These are phyloP conservation scores for Cyrtodaria siliqua DNA, from an alignment of 2,888 invertebrate species.

Conservation along the genomic window DNA sequence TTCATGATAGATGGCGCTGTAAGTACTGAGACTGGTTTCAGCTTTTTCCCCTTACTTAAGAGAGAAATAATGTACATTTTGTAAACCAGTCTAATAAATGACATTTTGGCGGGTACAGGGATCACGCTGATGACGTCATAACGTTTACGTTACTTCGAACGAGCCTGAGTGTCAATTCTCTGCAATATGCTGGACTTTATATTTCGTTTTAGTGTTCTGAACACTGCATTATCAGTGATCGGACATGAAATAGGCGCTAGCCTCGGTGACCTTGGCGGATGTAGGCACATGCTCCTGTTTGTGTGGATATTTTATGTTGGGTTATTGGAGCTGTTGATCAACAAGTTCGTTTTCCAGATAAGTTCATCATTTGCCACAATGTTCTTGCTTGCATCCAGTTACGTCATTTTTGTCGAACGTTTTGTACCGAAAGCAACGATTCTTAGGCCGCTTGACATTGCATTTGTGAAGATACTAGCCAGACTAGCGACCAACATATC, in stretches of 20 bases:
- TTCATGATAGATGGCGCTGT: slow-evolving; percentile 30
- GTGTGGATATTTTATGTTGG: slow-evolving; percentile 39
- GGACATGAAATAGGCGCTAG: slow-evolving; percentile 36
- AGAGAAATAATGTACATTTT: neutral
- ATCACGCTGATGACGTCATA: neutral
- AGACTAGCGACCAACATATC: neutral
- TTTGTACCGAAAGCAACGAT: slow-evolving; percentile 4
- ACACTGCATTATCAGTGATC: slow-evolving; percentile 50
- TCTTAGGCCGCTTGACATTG: slow-evolving; percentile 5
- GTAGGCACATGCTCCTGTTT: slow-evolving; percentile 32
- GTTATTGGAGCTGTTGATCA: slow-evolving; percentile 3
- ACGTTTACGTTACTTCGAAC: slow-evolving; percentile 3
- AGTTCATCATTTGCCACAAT: neutral
- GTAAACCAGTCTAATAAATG: slow-evolving; percentile 44
- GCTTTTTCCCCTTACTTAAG: neutral
- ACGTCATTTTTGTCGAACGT: slow-evolving; percentile 11
- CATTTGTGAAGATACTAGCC: slow-evolving; percentile 7
- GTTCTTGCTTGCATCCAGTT: slow-evolving; percentile 15
- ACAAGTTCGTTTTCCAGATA: neutral
- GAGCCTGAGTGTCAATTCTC: neutral
- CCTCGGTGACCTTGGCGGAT: slow-evolving; percentile 38
- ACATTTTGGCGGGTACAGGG: slow-evolving; percentile 62
- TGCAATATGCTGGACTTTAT: slow-evolving; percentile 41
- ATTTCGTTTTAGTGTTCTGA: slow-evolving; percentile 51
- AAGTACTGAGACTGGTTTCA: neutral